Percentiles rank a stretch among this genome's conserved stretches.
Conservation (phyloP, 1,140 invertebrate species). For the Conus ventricosus region DNA sequence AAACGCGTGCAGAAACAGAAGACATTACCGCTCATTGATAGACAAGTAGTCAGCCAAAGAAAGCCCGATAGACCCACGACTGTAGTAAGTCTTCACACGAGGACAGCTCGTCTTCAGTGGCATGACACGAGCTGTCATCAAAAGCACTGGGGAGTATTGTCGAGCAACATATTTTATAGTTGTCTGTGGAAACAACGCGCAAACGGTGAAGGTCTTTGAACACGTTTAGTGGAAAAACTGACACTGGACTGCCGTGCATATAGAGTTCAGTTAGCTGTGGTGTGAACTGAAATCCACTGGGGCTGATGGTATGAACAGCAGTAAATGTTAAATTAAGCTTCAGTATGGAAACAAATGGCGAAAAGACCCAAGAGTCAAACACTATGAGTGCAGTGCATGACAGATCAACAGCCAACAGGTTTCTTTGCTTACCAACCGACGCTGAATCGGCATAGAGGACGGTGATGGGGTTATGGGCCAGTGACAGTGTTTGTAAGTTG, state of each 20-base stretch:
- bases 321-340: not conserved
- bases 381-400: not conserved
- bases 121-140: conserved; percentile 21
- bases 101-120: conserved; percentile 45
- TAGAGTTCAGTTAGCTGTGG: conserved; percentile 1
- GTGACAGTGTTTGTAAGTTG: conserved; percentile 20
- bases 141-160: conserved; percentile 39
- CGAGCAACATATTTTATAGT: conserved; percentile 47
- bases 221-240: conserved; percentile 31
- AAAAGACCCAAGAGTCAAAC: conserved; percentile 19
- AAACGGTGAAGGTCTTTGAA: conserved; percentile 27
- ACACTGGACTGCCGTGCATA: conserved; percentile 26
- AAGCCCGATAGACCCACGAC: conserved; percentile 39
- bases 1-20: no score
- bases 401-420: conserved; percentile 9
- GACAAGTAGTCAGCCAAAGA: conserved; percentile 49
- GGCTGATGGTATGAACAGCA: not conserved
- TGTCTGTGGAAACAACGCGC: conserved; percentile 36
- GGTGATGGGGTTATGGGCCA: conserved; percentile 14
- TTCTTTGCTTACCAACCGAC: not conserved
- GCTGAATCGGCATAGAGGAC: not conserved
- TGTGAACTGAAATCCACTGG: conserved; percentile 11
- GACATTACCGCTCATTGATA: conserved; percentile 52
- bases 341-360: not conserved
- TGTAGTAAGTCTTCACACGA: conserved; percentile 54